Evolutionary conservation across 2,797 vertebrate species (phyloP), one percentile per base, ranked within the genome.

Genomic region (Sphaeramia orbicularis): DNA sequence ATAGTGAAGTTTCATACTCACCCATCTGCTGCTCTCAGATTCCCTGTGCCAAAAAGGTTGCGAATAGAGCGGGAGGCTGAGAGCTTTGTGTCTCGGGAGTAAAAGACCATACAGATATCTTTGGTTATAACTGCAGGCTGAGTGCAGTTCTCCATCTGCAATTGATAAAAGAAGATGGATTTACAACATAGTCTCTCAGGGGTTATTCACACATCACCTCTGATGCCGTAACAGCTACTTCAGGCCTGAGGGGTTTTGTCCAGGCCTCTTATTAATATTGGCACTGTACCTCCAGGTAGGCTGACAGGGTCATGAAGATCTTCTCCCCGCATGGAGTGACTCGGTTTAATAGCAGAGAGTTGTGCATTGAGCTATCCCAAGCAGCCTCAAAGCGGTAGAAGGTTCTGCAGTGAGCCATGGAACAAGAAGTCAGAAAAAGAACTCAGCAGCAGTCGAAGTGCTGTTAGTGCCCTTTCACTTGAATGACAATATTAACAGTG

Each of bases 291-390:
- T 99, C 97, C 0, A 99, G 90, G 86, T 99, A 99, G 27, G 96
- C 97, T 0, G 98, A 99, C n/a, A 99, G 90, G 2, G 98, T 99
- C 94, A 99, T 96, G 92, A 96, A 99, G 93, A 98, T 99, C 87
- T 99, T 99, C 93, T 99, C 97, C 43, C 97, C 95, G 13, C 95
- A 96, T 0, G 97, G 98, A 43, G 98, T 99, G 80, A 99, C 98
- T 12, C 98, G 93, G 89, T 99, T 99, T 54, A 99, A 93, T 53
- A 98, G 93, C 67, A 99, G 88, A 0, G 97, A 98, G 91, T 99
- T 99, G 94, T 99, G 98, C 96, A 99, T 98, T 84, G 97, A 99
- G 86, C 97, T 99, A 63, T 99, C 98, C 97, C 98, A 99, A 11
- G 97, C 96, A 0, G 97, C 92, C 83, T 99, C 97, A 13, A 99